Evolutionary conservation across 2,797 vertebrate genomes (phyloP), one percentile per base, ranked within the genome.

Genomic region (Xyrichtys novacula): DNA sequence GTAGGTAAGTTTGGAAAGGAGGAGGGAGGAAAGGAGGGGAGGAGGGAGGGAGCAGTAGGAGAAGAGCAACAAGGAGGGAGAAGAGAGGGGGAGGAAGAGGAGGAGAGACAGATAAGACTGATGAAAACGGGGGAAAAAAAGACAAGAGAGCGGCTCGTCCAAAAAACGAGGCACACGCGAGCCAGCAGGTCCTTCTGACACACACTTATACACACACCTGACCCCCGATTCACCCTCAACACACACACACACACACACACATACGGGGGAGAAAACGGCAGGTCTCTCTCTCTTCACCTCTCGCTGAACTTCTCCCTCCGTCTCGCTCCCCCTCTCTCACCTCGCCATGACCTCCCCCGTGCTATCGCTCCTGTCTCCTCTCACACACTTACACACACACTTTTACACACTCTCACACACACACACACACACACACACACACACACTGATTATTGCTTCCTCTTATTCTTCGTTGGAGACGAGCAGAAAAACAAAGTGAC

Each of bases 311-410:
- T 86, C 58, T 49, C 93, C 85, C 93, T 91, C 84, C 28, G 61
- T 91, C 85, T 87, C 76, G 66, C 89, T 91, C 90, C 93, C 85
- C 93, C 92, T 92, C 95, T 90, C 94, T 97, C 95, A 97, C 96
- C 97, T 97, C 95, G 75, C 75, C 53, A 39, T 96, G 96, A 98
- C 97, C 96, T 94, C 94, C 88, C 91, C 92, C 91, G 93, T 87
- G 81, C 94, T 96, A 94, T 95, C 87, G 74, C 86, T 91, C 73
- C 83, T 36, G 77, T 84, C 84, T 83, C 74, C 89, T 11, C 89
- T 47, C 71, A 32, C 62, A 23, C 58, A 46, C 72, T 32, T 47
- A 29, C 54, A 58, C 61, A 54, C 54, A 50, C 49, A 39, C 28
- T 23, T 55, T 28, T 32, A 31, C 48, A 55, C 63, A 66, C 53